These are phyloP conservation scores for Fulmarus glacialis DNA, from an alignment of 2,113 vertebrate genomes.

Conservation along the genomic window DNA sequence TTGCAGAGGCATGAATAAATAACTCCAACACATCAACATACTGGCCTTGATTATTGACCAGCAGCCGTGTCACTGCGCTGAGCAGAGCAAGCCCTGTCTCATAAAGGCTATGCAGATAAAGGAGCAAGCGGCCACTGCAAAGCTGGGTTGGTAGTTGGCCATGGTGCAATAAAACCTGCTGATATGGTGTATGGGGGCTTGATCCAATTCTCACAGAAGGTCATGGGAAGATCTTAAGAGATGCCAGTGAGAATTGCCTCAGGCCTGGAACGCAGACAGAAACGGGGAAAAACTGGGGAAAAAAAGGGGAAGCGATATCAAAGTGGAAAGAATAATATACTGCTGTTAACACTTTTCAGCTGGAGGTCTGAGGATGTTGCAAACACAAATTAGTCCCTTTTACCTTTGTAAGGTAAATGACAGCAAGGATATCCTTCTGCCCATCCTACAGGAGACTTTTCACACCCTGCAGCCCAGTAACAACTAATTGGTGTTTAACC, in stretches of 20 bases:
- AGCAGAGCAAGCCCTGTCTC: neutral
- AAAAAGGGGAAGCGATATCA: rapidly evolving
- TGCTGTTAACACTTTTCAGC: neutral
- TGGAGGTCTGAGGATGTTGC: neutral
- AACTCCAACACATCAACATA: neutral
- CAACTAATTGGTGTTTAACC: neutral
- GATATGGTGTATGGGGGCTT: rapidly evolving
- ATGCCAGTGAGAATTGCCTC: neutral
- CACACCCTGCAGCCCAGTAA: neutral
- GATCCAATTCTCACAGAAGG: neutral
- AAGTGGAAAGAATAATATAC: neutral
- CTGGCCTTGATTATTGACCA: neutral
- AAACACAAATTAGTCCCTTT: neutral
- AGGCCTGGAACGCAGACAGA: neutral
- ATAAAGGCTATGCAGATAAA: neutral
- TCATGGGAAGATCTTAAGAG: neutral
- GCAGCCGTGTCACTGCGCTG: rapidly evolving
- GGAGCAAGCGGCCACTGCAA: rapidly evolving
- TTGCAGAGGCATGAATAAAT: neutral
- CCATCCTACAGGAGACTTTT: neutral
- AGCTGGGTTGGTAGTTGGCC: rapidly evolving
- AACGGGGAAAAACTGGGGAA: neutral
- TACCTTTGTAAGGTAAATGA: neutral
- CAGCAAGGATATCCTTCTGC: neutral
- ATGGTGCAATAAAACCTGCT: neutral